Evolutionary conservation across 1,140 invertebrate genomes (phyloP).

Genomic region (Pseudomyrmex flavicornis): DNA sequence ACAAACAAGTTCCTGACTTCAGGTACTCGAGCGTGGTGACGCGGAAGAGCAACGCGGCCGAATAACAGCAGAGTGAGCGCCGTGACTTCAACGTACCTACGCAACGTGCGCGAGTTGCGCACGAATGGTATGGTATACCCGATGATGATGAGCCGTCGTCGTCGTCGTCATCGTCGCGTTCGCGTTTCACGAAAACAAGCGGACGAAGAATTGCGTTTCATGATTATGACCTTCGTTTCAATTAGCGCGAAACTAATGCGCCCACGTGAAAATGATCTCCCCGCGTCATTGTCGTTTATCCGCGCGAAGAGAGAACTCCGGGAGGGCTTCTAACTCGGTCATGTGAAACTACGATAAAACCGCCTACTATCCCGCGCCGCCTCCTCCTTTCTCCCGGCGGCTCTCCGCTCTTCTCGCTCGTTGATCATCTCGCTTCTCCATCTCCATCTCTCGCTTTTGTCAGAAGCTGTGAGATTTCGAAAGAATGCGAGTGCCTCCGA

Average conservation of each 20-base stretch:
- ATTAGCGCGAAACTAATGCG: conserved; percentile 72
- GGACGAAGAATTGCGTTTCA: conserved; percentile 71
- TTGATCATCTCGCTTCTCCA: conserved; percentile 17
- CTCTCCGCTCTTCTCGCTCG: conserved; percentile 19
- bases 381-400: conserved; percentile 28
- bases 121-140: too few species aligned
- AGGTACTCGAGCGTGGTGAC: background rate
- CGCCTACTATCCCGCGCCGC: conserved; percentile 4
- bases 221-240: conserved; percentile 80
- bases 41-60: conserved; percentile 21
- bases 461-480: background rate
- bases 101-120: conserved; percentile 29
- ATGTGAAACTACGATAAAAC: conserved; percentile 73
- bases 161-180: conserved; percentile 15
- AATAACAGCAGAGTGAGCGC: conserved; percentile 10
- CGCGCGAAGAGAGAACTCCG: background rate
- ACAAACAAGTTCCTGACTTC: background rate
- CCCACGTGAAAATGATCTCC: conserved; percentile 75
- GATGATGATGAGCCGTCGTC: background rate
- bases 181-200: conserved; percentile 21
- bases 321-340: conserved; percentile 76
- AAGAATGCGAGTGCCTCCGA: conserved; percentile 38
- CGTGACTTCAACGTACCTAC: conserved; percentile 45
- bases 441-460: conserved; percentile 23
- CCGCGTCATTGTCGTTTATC: conserved; percentile 65